Conservation (phyloP, 64 coral and sea anemone genomes). For the Stylophora pistillata region DNA sequence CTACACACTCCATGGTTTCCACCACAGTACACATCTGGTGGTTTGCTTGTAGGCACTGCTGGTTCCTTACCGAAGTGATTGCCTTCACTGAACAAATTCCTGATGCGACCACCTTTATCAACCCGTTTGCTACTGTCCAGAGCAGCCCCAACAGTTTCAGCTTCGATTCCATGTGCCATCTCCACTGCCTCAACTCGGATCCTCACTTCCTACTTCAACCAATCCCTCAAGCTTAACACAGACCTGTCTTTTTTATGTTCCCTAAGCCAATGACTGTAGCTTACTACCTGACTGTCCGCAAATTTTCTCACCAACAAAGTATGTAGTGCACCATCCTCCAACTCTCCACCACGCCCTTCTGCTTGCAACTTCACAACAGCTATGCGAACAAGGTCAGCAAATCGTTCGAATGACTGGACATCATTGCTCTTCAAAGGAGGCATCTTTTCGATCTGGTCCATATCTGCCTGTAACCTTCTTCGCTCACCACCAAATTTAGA, state of each 20-base stretch:
- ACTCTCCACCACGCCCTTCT: constrained; percentile 18
- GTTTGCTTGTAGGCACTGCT: background rate
- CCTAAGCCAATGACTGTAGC: constrained; percentile 51
- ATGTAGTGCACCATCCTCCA: constrained; percentile 42
- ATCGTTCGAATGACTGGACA: constrained; percentile 21
- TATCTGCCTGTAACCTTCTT: constrained; percentile 27
- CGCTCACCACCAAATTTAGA: constrained; percentile 42
- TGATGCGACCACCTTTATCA: background rate
- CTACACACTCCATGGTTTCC: constrained; percentile 47
- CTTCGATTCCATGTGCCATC: constrained; percentile 19
- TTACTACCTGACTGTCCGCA: constrained; percentile 32
- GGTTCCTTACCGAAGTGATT: background rate
- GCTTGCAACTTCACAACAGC: constrained; percentile 16
- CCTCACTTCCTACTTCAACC: no score
- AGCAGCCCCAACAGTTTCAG: background rate
- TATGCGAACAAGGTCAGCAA: constrained; percentile 50
- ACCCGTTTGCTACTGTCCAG: background rate
- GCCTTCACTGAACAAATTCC: constrained; percentile 9
- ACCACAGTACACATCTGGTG: constrained; percentile 15
- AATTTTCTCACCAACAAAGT: constrained; percentile 52
- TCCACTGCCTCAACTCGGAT: constrained; percentile 9
- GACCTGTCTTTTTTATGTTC: constrained; percentile 36
- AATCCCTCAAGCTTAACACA: no score
- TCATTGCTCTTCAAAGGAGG: constrained; percentile 17
- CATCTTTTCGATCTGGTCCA: constrained; percentile 51